phyloP scores from a whole-genome alignment of 2,888 invertebrate species.

The Sesamia inferens region DNA sequence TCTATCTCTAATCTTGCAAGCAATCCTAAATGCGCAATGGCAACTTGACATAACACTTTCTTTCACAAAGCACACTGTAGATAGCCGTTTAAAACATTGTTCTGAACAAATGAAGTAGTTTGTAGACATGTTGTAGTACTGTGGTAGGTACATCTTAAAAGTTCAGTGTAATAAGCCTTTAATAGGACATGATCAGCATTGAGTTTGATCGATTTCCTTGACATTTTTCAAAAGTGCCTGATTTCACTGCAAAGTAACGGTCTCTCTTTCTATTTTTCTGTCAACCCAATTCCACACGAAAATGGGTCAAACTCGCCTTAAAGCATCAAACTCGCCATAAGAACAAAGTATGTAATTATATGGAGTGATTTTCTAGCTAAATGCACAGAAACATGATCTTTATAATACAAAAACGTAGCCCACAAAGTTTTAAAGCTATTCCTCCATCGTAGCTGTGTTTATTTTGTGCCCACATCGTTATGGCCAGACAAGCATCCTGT shows the following conservation, averaged over 20 bases:
- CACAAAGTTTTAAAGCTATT: constrained; percentile 17
- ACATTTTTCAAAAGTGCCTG: not conserved
- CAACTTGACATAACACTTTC: too few species aligned
- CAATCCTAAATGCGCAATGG: too few species aligned
- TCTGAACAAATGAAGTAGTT: too few species aligned
- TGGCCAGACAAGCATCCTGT: not conserved
- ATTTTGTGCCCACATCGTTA: constrained; percentile 37
- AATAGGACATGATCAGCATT: too few species aligned
- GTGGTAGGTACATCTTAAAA: not conserved
- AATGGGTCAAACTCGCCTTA: not conserved
- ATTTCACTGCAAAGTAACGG: not conserved
- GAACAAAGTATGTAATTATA: not conserved
- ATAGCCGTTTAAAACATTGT: too few species aligned
- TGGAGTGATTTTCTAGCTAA: not conserved
- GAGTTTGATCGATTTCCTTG: not conserved
- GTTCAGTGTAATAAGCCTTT: not conserved
- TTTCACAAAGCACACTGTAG: too few species aligned
- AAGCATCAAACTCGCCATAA: not conserved
- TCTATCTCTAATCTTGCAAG: too few species aligned
- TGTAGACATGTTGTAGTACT: not conserved
- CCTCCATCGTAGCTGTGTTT: constrained; percentile 4
- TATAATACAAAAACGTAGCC: not conserved
- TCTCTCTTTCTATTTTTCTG: not conserved
- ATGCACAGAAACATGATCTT: not conserved
- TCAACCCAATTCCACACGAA: not conserved